Evolutionary conservation across 1,140 invertebrate species (phyloP).

Genomic region (Theocolax elegans): DNA sequence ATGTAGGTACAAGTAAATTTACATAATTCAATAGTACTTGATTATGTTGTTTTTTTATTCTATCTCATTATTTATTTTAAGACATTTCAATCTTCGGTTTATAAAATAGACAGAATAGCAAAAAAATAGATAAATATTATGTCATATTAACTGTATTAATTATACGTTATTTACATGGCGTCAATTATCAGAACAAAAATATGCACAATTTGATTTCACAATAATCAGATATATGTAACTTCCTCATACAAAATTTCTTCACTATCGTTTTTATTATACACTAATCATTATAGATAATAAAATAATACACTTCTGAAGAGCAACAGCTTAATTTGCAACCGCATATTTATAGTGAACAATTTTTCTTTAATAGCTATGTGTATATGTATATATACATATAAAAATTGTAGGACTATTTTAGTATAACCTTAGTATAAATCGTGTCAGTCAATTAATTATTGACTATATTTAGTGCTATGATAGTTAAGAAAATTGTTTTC

Average conservation of each 20-base stretch:
- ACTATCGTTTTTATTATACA: conserved; percentile 12
- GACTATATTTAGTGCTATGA: not conserved
- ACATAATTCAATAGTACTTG: not conserved
- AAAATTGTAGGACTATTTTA: too few relatives aligned
- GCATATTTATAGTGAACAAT: too few relatives aligned
- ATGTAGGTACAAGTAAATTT: conserved; percentile 2
- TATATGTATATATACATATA: too few relatives aligned
- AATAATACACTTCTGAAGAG: too few relatives aligned
- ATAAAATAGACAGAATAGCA: not conserved
- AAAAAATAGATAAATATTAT: conserved; percentile 8
- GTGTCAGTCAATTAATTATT: not conserved
- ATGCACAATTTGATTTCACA: conserved; percentile 5
- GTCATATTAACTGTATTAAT: too few relatives aligned
- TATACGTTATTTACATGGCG: conserved; percentile 35
- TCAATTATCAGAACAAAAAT: conserved; percentile 20
- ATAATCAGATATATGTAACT: conserved; percentile 17
- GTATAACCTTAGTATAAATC: too few relatives aligned
- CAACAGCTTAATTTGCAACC: too few relatives aligned
- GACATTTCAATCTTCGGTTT: not conserved
- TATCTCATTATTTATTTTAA: not conserved
- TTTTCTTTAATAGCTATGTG: too few relatives aligned
- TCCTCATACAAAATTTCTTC: too few relatives aligned
- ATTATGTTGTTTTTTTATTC: not conserved
- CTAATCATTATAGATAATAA: not conserved
- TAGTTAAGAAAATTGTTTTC: too few relatives aligned